Conservation (phyloP, 2,113 vertebrate genomes). For the Platysteira castanea region DNA sequence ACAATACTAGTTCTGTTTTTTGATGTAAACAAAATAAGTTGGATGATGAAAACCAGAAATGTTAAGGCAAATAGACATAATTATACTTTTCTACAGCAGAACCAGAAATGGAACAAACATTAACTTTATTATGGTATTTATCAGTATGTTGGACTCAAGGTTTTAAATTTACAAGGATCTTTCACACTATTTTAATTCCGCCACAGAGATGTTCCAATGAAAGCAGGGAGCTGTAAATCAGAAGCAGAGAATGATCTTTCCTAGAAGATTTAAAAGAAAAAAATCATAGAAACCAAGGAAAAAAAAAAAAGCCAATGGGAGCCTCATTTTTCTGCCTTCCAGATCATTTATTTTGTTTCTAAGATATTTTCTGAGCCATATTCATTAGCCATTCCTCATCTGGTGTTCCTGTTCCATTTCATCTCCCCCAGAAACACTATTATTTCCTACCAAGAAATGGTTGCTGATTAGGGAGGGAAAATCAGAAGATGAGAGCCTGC, state of each 20-base stretch:
- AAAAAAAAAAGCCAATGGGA: background rate
- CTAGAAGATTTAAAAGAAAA: background rate
- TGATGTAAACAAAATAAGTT: background rate
- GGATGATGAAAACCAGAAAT: background rate
- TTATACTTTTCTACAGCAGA: background rate
- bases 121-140: slow-evolving; percentile 1
- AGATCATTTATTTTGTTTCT: background rate
- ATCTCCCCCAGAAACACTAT: background rate
- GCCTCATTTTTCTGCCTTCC: background rate
- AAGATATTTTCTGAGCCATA: background rate
- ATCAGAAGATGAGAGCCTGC: background rate
- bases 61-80: background rate
- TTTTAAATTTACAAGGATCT: background rate
- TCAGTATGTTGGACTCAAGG: background rate
- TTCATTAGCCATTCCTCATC: background rate
- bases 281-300: background rate
- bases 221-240: background rate
- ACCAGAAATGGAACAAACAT: background rate
- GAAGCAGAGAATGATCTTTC: background rate
- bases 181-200: background rate
- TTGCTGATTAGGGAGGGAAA: background rate
- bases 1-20: background rate
- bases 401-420: background rate
- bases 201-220: background rate
- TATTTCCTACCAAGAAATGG: background rate